phyloP scores from a whole-genome alignment of 2,888 invertebrate genomes.

The Mechanitis mazaeus region DNA sequence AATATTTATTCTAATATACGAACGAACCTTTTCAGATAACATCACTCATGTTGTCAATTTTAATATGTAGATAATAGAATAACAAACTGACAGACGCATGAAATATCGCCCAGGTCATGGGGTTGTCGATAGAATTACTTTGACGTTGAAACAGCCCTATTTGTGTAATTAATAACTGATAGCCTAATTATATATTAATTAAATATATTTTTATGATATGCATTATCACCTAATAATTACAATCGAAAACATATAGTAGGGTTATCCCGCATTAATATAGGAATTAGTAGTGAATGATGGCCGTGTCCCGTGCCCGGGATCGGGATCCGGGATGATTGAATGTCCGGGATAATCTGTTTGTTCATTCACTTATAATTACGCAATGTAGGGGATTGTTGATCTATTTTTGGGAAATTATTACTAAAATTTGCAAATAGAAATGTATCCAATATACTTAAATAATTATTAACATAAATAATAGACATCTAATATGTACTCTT shows the following conservation, averaged over 20 bases:
- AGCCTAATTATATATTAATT: not conserved
- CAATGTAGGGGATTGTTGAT: not conserved
- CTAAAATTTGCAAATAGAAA: too few relatives aligned
- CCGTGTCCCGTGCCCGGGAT: constrained; percentile 32
- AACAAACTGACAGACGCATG: too few relatives aligned
- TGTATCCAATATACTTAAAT: too few relatives aligned
- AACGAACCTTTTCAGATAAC: too few relatives aligned
- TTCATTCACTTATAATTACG: constrained; percentile 10
- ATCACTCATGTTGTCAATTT: too few relatives aligned
- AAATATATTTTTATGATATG: not conserved
- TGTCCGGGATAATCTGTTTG: constrained; percentile 19
- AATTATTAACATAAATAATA: too few relatives aligned
- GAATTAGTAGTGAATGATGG: constrained; percentile 43
- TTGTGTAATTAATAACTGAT: too few relatives aligned
- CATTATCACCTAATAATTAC: not conserved
- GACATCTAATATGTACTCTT: not conserved
- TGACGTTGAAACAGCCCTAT: too few relatives aligned
- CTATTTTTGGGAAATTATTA: not conserved
- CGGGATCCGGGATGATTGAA: constrained; percentile 34
- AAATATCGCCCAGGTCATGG: too few relatives aligned
- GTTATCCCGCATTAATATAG: constrained; percentile 39
- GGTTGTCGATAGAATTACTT: too few relatives aligned
- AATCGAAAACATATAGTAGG: constrained; percentile 19
- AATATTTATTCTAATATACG: too few relatives aligned
- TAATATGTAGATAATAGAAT: too few relatives aligned